Percentiles rank a stretch among this genome's conserved stretches.
Evolutionary conservation across 1,140 invertebrate genomes (phyloP).

Genomic region (Macrobrachium nipponense): DNA sequence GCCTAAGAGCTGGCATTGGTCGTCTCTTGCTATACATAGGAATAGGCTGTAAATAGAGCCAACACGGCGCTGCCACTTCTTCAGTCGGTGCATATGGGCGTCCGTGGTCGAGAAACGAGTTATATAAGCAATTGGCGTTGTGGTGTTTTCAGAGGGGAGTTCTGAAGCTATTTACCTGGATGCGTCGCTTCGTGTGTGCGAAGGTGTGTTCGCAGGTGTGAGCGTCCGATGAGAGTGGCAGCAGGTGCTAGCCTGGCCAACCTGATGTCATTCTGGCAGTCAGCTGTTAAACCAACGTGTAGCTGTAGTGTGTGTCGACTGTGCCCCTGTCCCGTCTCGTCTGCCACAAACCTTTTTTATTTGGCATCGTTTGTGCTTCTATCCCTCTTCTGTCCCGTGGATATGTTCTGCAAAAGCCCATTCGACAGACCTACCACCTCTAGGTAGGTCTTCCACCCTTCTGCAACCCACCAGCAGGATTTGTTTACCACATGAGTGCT

Average conservation of each 20-base stretch:
- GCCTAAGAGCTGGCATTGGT: constrained; percentile 47
- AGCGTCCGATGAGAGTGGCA: constrained; percentile 25
- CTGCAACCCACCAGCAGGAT: too few relatives aligned
- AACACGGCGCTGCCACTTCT: constrained; percentile 39
- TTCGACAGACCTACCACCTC: constrained; percentile 55
- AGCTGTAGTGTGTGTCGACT: constrained; percentile 49
- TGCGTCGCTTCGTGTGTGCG: background rate
- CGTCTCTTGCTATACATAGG: constrained; percentile 54
- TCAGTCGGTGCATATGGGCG: background rate
- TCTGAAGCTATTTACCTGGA: background rate
- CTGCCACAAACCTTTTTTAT: constrained; percentile 35
- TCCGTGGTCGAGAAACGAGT: background rate
- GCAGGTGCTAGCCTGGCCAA: constrained; percentile 36
- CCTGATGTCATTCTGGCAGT: constrained; percentile 56
- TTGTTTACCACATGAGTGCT: too few relatives aligned
- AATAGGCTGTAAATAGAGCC: constrained; percentile 49
- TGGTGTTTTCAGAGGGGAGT: background rate
- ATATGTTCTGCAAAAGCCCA: constrained; percentile 52
- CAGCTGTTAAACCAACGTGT: constrained; percentile 57
- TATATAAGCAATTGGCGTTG: background rate
- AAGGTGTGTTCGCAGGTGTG: constrained; percentile 20
- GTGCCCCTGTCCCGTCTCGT: constrained; percentile 45
- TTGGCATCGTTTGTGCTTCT: constrained; percentile 48
- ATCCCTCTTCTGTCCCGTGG: constrained; percentile 48
- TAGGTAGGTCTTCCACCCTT: constrained; percentile 30